These are phyloP conservation scores for Nipponia nippon DNA, from an alignment of 2,113 vertebrate genomes.

Conservation along the genomic window DNA sequence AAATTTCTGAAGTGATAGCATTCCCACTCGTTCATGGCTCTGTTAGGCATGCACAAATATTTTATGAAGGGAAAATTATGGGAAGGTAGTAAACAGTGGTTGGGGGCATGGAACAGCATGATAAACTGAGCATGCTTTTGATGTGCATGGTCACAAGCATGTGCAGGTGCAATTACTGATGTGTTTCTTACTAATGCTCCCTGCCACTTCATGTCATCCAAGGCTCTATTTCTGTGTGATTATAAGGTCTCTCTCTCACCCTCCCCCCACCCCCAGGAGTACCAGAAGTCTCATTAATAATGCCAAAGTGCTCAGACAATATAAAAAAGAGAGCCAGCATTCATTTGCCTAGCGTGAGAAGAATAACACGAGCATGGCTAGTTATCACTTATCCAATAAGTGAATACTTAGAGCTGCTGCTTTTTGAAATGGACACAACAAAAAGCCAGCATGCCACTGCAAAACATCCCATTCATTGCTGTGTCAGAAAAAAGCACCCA, in stretches of 20 bases:
- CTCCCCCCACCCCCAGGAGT: accelerated
- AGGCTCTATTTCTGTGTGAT: neutral
- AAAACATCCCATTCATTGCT: neutral
- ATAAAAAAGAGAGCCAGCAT: neutral
- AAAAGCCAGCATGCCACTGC: neutral
- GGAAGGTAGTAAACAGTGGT: neutral
- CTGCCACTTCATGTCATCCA: neutral
- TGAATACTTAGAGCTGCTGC: neutral
- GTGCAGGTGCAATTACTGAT: neutral
- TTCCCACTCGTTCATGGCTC: neutral
- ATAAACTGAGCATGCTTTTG: neutral
- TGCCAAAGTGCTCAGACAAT: neutral
- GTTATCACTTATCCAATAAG: neutral
- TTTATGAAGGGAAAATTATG: neutral
- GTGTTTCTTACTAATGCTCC: neutral
- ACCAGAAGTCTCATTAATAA: neutral
- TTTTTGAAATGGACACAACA: neutral
- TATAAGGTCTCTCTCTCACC: neutral
- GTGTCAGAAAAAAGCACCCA: neutral
- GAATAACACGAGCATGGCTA: neutral
- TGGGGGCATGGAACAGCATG: accelerated
- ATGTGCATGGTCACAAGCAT: neutral
- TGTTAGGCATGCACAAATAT: neutral
- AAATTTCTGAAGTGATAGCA: neutral
- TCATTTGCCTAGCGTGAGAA: neutral